Percentiles rank a stretch among this genome's conserved stretches.
Evolutionary conservation across 2,888 invertebrate genomes (phyloP).

Genomic region (Drosophila setosimentum): DNA sequence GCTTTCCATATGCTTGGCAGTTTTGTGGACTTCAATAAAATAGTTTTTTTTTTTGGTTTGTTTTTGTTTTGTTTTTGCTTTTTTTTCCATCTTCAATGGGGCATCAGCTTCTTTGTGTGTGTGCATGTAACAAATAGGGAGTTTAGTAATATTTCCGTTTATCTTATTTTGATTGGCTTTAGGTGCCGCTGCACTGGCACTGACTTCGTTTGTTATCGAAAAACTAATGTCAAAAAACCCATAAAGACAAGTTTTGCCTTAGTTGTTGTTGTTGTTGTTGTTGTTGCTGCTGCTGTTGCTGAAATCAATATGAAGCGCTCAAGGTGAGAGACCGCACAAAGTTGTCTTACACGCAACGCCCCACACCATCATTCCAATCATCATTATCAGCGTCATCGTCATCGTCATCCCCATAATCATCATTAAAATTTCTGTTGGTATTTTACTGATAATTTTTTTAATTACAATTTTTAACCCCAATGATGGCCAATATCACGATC

Average conservation of each 20-base stretch:
- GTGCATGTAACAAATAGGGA: constrained; percentile 45
- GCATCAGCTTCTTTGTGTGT: constrained; percentile 25
- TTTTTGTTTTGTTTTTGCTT: background rate
- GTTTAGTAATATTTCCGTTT: constrained; percentile 54
- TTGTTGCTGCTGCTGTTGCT: constrained; percentile 33
- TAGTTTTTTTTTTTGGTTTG: background rate
- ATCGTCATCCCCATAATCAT: constrained; percentile 24
- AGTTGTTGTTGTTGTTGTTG: constrained; percentile 28
- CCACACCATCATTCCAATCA: constrained; percentile 16
- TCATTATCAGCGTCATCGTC: constrained; percentile 2
- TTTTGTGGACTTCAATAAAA: constrained; percentile 11
- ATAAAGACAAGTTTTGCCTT: constrained; percentile 36
- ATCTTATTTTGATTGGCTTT: constrained; percentile 20
- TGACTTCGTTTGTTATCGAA: constrained; percentile 48
- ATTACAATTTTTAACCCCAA: constrained; percentile 57
- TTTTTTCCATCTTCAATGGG: constrained; percentile 25
- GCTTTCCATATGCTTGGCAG: constrained; percentile 36
- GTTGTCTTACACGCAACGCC: constrained; percentile 65
- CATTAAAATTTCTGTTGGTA: constrained; percentile 50
- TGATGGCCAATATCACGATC: constrained; percentile 51
- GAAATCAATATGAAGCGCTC: constrained; percentile 72
- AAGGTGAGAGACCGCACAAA: constrained; percentile 76
- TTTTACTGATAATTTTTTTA: constrained; percentile 69
- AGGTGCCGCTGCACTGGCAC: constrained; percentile 49
- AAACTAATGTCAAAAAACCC: constrained; percentile 41